Percentiles rank a stretch among this genome's conserved stretches.
These are phyloP conservation scores for Junco hyemalis DNA, from an alignment of 2,113 vertebrate genomes.

Conservation along the genomic window DNA sequence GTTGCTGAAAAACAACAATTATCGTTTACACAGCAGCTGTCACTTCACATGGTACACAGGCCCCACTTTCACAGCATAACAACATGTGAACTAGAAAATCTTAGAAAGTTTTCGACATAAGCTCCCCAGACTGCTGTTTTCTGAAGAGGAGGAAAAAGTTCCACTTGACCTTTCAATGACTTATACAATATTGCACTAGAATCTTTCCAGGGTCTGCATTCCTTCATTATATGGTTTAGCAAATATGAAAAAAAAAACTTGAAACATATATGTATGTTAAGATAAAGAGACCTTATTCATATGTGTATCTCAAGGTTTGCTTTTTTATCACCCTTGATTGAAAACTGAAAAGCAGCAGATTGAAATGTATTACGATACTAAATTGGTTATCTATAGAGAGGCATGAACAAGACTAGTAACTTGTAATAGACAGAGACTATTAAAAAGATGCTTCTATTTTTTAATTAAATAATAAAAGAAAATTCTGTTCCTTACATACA, in stretches of 20 bases:
- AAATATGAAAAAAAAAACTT: neutral
- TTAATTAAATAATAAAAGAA: neutral
- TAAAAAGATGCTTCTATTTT: neutral
- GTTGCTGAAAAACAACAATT: neutral
- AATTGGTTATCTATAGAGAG: neutral
- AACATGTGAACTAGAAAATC: neutral
- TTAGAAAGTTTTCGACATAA: neutral
- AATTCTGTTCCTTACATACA: fast-evolving
- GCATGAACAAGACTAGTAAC: neutral
- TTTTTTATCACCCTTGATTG: neutral
- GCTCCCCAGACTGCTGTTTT: neutral
- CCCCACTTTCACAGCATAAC: neutral
- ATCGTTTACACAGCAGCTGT: neutral
- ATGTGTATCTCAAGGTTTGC: neutral
- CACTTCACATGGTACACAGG: neutral
- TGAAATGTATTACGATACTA: neutral
- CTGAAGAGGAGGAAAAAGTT: neutral
- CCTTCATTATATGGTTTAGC: neutral
- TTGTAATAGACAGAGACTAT: neutral
- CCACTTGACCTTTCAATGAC: neutral
- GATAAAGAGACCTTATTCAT: neutral
- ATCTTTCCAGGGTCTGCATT: neutral
- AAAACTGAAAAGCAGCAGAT: neutral
- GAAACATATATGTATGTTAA: neutral
- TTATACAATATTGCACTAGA: neutral